Evolutionary conservation across 2,888 invertebrate genomes (phyloP).

Genomic region (Eustalomyia histrio): DNA sequence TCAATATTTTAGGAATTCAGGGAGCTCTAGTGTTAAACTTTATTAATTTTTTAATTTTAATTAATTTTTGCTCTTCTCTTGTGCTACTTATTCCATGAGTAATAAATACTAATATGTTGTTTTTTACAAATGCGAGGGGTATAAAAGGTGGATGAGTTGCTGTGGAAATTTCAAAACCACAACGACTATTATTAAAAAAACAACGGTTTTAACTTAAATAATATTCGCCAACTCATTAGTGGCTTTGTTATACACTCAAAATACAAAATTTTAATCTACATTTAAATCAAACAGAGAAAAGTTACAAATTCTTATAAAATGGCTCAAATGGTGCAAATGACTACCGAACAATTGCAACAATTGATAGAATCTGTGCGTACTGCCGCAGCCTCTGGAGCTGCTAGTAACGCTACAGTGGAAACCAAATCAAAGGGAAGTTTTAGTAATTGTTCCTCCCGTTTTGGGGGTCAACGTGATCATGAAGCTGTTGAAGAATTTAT

Average conservation of each 20-base stretch:
- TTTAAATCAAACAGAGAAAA: constrained; percentile 13
- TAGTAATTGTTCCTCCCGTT: constrained; percentile 72
- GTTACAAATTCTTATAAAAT: constrained; percentile 59
- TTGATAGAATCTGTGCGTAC: constrained; percentile 73
- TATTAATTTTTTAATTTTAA: too few relatives aligned
- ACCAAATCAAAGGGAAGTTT: constrained; percentile 74
- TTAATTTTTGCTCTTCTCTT: too few relatives aligned
- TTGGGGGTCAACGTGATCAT: constrained; percentile 75
- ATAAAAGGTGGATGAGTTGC: constrained; percentile 28
- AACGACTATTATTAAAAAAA: constrained; percentile 54
- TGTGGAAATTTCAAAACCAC: constrained; percentile 11
- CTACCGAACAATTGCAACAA: constrained; percentile 73
- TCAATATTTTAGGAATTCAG: too few relatives aligned
- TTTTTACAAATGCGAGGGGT: constrained; percentile 7
- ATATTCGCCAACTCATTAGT: constrained; percentile 57
- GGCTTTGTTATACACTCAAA: constrained; percentile 55
- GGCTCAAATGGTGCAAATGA: constrained; percentile 70
- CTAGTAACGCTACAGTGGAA: constrained; percentile 42
- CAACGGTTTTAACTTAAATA: too few relatives aligned
- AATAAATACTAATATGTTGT: background rate
- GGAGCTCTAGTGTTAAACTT: too few relatives aligned
- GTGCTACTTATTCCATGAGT: background rate
- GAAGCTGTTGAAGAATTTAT: constrained; percentile 77
- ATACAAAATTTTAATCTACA: background rate
- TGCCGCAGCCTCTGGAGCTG: constrained; percentile 66